Evolutionary conservation across 2,113 vertebrate genomes (phyloP).

Genomic region (Dascyllus trimaculatus): DNA sequence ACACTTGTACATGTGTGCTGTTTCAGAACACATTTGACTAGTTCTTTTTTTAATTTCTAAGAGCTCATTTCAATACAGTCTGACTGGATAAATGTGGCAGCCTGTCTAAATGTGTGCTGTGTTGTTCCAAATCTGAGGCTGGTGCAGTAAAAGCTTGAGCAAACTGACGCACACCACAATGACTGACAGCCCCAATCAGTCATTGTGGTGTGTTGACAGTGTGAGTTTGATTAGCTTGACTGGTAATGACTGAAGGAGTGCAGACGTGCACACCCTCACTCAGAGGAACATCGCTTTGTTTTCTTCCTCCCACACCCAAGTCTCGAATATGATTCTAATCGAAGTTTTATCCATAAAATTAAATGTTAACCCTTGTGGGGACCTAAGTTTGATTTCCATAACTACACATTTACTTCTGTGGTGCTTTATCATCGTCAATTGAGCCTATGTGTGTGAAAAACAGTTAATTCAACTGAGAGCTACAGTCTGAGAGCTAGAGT

Average conservation of each 20-base stretch:
- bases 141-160: conserved; percentile 1
- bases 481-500: too few relatives aligned
- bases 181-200: conserved; percentile 59
- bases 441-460: not conserved
- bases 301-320: not conserved
- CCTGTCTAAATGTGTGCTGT: not conserved
- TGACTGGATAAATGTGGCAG: conserved; percentile 4
- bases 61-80: conserved; percentile 1
- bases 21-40: not conserved
- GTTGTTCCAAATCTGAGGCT: not conserved
- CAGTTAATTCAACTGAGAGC: too few relatives aligned
- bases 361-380: not conserved
- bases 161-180: not conserved
- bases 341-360: not conserved
- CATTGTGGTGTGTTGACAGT: conserved; percentile 54
- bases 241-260: conserved; percentile 43
- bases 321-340: not conserved
- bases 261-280: conserved; percentile 23
- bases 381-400: not conserved
- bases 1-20: not conserved
- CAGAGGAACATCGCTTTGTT: conserved; percentile 15
- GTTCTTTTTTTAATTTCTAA: not conserved
- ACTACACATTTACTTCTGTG: not conserved
- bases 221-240: conserved; percentile 65
- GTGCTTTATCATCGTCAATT: not conserved